These are phyloP conservation scores for Gobiocypris rarus DNA, from an alignment of 2,113 vertebrate genomes.

Conservation along the genomic window DNA sequence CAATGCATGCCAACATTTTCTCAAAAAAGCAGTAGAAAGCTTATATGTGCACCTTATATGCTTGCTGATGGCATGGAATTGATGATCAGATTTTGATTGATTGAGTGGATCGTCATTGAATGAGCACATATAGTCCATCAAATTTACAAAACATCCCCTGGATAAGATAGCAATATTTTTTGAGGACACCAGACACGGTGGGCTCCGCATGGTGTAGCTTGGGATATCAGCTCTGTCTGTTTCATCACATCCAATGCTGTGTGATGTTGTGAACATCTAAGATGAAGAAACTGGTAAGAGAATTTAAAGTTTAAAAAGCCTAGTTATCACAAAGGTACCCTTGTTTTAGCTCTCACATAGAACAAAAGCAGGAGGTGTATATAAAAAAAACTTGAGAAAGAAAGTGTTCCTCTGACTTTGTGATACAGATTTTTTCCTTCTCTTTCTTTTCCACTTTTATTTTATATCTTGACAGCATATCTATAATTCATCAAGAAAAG, in stretches of 20 bases:
- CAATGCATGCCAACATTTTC: background rate
- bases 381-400: constrained; percentile 24
- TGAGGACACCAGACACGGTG: constrained; percentile 23
- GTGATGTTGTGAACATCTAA: background rate
- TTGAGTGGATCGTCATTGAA: background rate
- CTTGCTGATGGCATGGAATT: background rate
- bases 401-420: constrained; percentile 51
- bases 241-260: background rate
- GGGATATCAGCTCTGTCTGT: constrained; percentile 7
- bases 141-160: constrained; percentile 12
- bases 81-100: constrained; percentile 6
- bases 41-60: background rate
- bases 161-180: constrained; percentile 7
- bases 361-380: constrained; percentile 17
- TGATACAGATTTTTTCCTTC: constrained; percentile 40
- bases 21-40: background rate
- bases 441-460: constrained; percentile 40
- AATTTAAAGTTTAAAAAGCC: constrained; percentile 25
- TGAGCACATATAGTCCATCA: background rate
- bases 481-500: constrained; percentile 65
- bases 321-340: constrained; percentile 42
- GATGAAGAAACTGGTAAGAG: background rate
- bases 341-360: constrained; percentile 14
- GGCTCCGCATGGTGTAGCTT: background rate
- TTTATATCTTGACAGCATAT: constrained; percentile 60